These are phyloP conservation scores for Esox lucius DNA, from an alignment of 2,797 vertebrate genomes.

Conservation along the genomic window DNA sequence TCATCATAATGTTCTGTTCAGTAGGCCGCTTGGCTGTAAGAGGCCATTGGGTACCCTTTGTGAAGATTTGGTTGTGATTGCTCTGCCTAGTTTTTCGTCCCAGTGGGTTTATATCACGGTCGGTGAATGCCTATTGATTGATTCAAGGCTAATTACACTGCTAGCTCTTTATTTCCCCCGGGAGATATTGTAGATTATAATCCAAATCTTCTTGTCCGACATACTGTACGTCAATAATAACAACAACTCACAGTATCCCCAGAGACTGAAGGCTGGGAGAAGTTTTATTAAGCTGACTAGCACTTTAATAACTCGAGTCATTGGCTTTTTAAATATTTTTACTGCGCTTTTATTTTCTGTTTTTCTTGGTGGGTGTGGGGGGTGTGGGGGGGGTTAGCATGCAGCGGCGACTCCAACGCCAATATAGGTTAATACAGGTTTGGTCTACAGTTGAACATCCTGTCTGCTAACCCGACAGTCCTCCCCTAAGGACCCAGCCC, in stretches of 20 bases:
- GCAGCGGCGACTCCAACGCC: too few species aligned
- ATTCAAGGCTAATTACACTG: not conserved
- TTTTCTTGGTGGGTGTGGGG: too few species aligned
- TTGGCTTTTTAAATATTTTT: not conserved
- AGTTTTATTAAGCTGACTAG: not conserved
- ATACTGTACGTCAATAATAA: not conserved
- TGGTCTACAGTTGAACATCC: not conserved
- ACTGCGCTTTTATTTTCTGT: not conserved
- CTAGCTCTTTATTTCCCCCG: not conserved
- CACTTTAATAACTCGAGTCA: not conserved
- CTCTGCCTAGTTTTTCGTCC: not conserved
- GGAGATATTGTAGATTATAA: not conserved
- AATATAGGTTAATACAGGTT: too few species aligned
- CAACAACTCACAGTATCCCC: not conserved
- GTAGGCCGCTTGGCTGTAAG: not conserved
- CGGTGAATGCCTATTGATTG: not conserved
- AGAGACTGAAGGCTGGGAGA: not conserved
- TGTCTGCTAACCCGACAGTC: not conserved
- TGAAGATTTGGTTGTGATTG: not conserved
- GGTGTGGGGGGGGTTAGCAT: too few species aligned
- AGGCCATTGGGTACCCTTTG: not conserved
- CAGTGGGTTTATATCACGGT: not conserved
- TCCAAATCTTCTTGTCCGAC: not conserved
- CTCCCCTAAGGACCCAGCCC: not conserved
- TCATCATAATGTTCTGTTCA: not conserved